Base-by-base conservation (phyloP, 53 echinoderm and acorn worm species). In the Echinarachnius parma region DNA sequence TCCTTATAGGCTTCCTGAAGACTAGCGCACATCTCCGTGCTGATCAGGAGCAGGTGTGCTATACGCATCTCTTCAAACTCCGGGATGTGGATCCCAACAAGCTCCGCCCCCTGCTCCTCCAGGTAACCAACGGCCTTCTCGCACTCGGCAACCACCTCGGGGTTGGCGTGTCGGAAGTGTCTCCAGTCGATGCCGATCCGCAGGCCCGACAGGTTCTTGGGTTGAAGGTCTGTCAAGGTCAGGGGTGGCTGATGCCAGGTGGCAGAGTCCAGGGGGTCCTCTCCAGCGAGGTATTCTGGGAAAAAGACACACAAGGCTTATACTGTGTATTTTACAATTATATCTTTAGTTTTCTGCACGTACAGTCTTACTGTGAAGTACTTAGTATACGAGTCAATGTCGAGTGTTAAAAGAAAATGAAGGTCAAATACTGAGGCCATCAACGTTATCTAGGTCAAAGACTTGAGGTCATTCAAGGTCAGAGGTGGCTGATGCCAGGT, bases 131-230 rank as follows among this genome's bases (percentile, higher is more conserved):
- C 75, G 50, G 82, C 89, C 69, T 89, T 81, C 21, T 92, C 80
- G 79, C 92, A 92, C 15, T 50, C 75, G 11, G 53, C 60, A 1
- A 89, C 89, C 11, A 92, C 64, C 32, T 92, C 92, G 60, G 30
- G 50, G 67, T 89, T 84, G 34, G 85, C 84, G 79, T 92, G 79
- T 89, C 81, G 45, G 59, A 83, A 86, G 59, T 70, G 86, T 3
- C 60, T 26, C 81, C 84, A 70, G 46, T 93, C 83, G 13, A 93
- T 86, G 18, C 94, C 94, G 50, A 93, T 45, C 53, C 79, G 82
- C 27, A 93, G 28, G 25, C 82, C 84, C 14, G 28, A 69, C 31
- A 93, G 48, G 31, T 25, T 74, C n/a, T 93, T 83, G 10, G 60
- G 45, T 7, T 75, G 33, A 55, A 86, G 83, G 34, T 81, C 89